phyloP scores from a whole-genome alignment of 2,797 vertebrate species.

The Sebastes kiyomatsui region DNA sequence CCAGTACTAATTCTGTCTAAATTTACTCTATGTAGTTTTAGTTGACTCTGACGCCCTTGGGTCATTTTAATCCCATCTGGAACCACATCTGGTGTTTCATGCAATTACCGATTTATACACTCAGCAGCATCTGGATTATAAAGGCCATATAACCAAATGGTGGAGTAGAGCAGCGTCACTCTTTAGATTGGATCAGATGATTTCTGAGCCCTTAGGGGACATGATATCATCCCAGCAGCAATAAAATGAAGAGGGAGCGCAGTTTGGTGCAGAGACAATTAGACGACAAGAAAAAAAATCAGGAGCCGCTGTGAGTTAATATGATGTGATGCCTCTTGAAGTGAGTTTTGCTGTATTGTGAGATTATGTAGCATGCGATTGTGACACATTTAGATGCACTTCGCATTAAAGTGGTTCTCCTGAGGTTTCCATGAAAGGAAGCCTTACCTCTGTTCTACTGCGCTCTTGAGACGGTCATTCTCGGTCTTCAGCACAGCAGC shows the following conservation, averaged over 20 bases:
- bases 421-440: background rate
- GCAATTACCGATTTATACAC: constrained; percentile 47
- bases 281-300: background rate
- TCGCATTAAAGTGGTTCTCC: background rate
- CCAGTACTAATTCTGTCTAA: background rate
- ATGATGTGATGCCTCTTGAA: background rate
- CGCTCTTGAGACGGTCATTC: constrained; percentile 92
- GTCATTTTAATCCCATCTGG: constrained; percentile 64
- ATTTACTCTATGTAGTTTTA: constrained; percentile 25
- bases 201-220: constrained; percentile 10
- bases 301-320: background rate
- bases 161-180: constrained; percentile 5
- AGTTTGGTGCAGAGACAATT: constrained; percentile 13
- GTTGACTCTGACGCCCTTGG: constrained; percentile 14
- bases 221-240: constrained; percentile 15
- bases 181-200: constrained; percentile 32
- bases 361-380: background rate
- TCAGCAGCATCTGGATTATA: constrained; percentile 39
- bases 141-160: constrained; percentile 24
- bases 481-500: constrained; percentile 88
- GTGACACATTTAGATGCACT: background rate
- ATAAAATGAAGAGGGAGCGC: constrained; percentile 11
- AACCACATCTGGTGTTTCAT: constrained; percentile 57
- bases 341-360: background rate
- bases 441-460: constrained; percentile 90